Base-by-base conservation (phyloP, 1,140 invertebrate species). In the Myzus persicae region DNA sequence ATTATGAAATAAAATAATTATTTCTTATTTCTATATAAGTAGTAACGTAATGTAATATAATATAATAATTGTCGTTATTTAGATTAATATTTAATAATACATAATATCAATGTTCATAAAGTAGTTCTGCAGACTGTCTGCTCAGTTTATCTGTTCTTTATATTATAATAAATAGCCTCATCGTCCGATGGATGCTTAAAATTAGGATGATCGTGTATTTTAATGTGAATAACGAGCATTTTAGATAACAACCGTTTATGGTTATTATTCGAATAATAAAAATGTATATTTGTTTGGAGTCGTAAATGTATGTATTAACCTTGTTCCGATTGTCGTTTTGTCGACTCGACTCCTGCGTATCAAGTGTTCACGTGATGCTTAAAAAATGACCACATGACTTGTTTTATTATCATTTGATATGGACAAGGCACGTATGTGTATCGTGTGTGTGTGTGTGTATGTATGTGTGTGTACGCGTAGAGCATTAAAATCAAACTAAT, bases 181-280 rank as follows among this genome's bases (percentile, higher is more conserved):
- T 76, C 59, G 59, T 76, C n/a, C 31, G 59, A 76, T 76, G n/a
- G 59, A 18, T 76, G 59, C 31, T 76, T 76, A n/a, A 76, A n/a
- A 31, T n/a, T 76, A 36, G 76, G 36, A 82, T 24, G 36, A 82
- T 38, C n/a, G 36, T 38, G n/a, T 54, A 51, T n/a, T n/a, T n/a
- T 8, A 46, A 48, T 36, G n/a, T 44, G n/a, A 46, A 76, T n/a
- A 89, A 89, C 36, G 22, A 89, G 8, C 46, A 36, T 51, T 54
- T 89, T 38, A 89, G 87, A 89, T 89, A 89, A 89, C 87, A 89
- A 89, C 46, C 87, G 22, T 89, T 54, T 54, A 54, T 89, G 87
- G 44, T 89, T 54, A 89, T 51, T 89, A 54, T 89, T 89, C 51
- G 36, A 38, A 89, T 89, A 89, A 89, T 89, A 89, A 89, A 89